Conservation (phyloP, 2,888 invertebrate species). For the Standfussiana lucernea region DNA sequence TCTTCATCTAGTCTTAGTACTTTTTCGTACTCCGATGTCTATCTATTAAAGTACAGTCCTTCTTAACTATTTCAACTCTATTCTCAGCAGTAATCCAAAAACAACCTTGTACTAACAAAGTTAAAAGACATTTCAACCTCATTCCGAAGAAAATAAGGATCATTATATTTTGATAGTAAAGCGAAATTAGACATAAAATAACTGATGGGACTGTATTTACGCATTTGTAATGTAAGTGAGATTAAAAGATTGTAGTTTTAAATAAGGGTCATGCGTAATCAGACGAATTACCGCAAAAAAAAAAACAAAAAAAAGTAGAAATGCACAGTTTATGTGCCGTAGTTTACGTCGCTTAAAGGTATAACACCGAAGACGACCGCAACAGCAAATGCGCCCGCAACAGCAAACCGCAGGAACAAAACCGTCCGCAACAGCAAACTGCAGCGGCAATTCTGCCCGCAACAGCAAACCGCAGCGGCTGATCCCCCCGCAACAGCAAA, state of each 20-base stretch:
- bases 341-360: not conserved
- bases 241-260: constrained; percentile 26
- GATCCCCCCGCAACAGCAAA: too few relatives aligned
- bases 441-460: too few relatives aligned
- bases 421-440: too few relatives aligned
- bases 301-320: not conserved
- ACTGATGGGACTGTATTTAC: not conserved
- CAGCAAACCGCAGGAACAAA: not conserved
- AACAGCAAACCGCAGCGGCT: too few relatives aligned
- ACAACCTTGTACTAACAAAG: not conserved
- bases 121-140: too few relatives aligned
- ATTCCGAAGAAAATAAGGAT: not conserved
- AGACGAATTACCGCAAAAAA: not conserved
- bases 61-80: too few relatives aligned
- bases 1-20: not conserved
- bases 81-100: too few relatives aligned
- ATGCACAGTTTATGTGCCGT: not conserved
- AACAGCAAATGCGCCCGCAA: not conserved
- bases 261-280: not conserved
- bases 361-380: not conserved
- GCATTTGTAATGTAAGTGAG: not conserved
- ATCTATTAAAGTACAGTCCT: too few relatives aligned
- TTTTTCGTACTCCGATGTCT: not conserved
- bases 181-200: not conserved
- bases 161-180: not conserved